These are phyloP conservation scores for Amorpha juglandis DNA, from an alignment of 2,888 invertebrate genomes.

Conservation along the genomic window DNA sequence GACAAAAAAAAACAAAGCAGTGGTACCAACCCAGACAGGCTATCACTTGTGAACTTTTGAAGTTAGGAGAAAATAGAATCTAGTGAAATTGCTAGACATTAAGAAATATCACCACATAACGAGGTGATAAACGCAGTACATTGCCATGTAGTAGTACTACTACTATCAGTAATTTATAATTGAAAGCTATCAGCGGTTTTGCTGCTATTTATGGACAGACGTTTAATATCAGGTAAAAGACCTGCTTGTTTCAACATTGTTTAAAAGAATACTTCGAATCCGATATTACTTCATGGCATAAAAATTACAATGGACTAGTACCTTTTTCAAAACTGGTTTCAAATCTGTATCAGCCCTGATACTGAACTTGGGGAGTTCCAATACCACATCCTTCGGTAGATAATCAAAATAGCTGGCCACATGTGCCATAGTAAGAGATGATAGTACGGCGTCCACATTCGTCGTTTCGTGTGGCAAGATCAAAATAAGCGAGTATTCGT, in stretches of 20 bases:
- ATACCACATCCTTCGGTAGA: slow-evolving; percentile 51
- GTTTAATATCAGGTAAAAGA: too few species aligned
- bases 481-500: slow-evolving; percentile 75
- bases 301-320: slow-evolving; percentile 45
- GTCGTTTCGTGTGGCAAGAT: slow-evolving; percentile 66
- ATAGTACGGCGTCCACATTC: slow-evolving; percentile 54
- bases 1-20: too few species aligned
- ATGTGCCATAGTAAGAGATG: slow-evolving; percentile 53
- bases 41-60: too few species aligned
- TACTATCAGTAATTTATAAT: too few species aligned
- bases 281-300: not conserved
- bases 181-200: too few species aligned
- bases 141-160: too few species aligned
- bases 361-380: slow-evolving; percentile 76
- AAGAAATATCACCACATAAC: not conserved
- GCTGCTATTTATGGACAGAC: too few species aligned
- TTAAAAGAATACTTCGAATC: too few species aligned
- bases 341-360: slow-evolving; percentile 69
- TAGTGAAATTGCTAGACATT: too few species aligned
- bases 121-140: not conserved
- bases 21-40: too few species aligned
- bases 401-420: slow-evolving; percentile 60
- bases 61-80: too few species aligned
- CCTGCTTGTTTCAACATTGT: too few species aligned
- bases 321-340: slow-evolving; percentile 58